Base-by-base conservation (phyloP, 23 tunicate genomes). In the Trididemnum nubilum region DNA sequence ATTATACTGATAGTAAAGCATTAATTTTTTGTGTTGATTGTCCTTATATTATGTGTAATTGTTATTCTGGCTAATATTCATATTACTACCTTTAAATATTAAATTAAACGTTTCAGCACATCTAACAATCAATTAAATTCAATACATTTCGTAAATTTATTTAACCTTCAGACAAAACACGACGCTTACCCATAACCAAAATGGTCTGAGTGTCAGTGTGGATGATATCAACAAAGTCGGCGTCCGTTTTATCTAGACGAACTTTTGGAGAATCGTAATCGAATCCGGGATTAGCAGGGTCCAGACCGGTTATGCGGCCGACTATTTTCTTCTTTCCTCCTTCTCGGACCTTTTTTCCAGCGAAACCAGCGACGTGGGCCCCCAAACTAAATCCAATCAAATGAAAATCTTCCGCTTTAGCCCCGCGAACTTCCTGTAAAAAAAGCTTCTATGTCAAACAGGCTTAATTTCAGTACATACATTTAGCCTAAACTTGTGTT, bases 361-460 rank as follows among this genome's bases (percentile, higher is more conserved):
- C 89, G 66, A 93, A 93, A 15, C 98, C 98, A 3, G 98, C 93
- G 34, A 93, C 98, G 52, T 93, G 98, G n/a, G 98, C 98, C 9
- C 98, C 98, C 36, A 93, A 72, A 71, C 98, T 93, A 78, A 93
- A 93, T 33, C 98, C 98, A 58, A 93, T 87, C 28, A 93, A 30
- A 78, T 93, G 98, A 36, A 93, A 88, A 65, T 84, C 87, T 50
- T 67, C 69, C 28, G 93, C 81, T 29, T 79, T 36, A 5, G 86
- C 89, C 35, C 59, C 64, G 35, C 61, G 79, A 0, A 73, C 80
- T 34, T 54, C 83, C 98, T 93, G 51, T 26, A 80, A 65, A 69
- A 36, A 36, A 73, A 61, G 54, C 54, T 7, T n/a, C n/a, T n/a
- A n/a, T n/a, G n/a, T n/a, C n/a, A n/a, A n/a, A n/a, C 32, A 65